Evolutionary conservation across 2,113 vertebrate genomes (phyloP).

Genomic region (Ptilorrhoa leucosticta): DNA sequence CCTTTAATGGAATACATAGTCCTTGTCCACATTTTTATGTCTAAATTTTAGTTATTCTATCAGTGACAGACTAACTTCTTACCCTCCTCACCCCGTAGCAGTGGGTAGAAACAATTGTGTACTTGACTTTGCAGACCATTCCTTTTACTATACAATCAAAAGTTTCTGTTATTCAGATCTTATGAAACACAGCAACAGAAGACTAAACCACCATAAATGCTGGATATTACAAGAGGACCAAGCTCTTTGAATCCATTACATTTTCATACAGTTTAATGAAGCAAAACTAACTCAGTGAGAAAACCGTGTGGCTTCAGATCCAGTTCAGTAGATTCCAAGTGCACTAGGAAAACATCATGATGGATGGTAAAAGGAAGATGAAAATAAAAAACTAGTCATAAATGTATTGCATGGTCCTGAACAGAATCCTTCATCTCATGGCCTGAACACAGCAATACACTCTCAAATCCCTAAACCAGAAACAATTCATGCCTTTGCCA

Average conservation of each 20-base stretch:
- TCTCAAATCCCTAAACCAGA: not conserved
- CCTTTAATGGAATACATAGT: not conserved
- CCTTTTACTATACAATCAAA: not conserved
- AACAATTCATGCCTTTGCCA: not conserved
- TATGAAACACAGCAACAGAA: not conserved
- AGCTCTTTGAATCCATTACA: not conserved
- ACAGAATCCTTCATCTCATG: not conserved
- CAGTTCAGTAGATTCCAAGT: not conserved
- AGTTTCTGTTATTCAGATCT: not conserved
- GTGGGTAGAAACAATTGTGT: not conserved
- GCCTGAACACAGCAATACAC: not conserved
- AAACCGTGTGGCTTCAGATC: not conserved
- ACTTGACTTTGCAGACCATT: not conserved
- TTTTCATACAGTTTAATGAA: not conserved
- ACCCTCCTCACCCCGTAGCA: fast-evolving
- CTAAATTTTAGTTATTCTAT: not conserved
- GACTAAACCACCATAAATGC: not conserved
- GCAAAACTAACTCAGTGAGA: not conserved
- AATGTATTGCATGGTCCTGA: fast-evolving
- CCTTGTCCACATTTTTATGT: not conserved
- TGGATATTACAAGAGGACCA: not conserved
- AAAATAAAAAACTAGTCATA: not conserved
- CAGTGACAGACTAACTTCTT: not conserved
- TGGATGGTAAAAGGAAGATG: not conserved
- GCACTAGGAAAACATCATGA: not conserved